Percentiles rank a stretch among this genome's conserved stretches.
Evolutionary conservation across 2,113 vertebrate species (phyloP).

Genomic region (Irena cyanogastra): DNA sequence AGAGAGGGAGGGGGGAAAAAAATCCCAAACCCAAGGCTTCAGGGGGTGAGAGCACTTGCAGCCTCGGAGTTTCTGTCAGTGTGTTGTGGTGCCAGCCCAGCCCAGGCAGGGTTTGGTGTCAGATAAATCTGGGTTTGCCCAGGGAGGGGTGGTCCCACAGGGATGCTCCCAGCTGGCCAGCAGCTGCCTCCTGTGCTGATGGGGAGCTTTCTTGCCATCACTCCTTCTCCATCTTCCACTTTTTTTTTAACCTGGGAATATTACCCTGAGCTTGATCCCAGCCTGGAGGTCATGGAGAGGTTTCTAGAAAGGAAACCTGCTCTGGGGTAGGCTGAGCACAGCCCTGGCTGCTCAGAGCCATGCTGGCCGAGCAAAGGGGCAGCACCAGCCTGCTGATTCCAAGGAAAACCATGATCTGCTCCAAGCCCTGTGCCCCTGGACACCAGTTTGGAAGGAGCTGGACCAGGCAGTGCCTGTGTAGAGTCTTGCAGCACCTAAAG

Average conservation of each 20-base stretch:
- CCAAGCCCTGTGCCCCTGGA: not conserved
- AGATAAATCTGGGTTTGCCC: not conserved
- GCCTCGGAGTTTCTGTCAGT: not conserved
- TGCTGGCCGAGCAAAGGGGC: not conserved
- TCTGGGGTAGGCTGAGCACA: not conserved
- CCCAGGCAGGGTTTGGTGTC: not conserved
- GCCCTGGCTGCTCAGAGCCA: rapidly evolving
- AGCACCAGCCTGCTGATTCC: rapidly evolving
- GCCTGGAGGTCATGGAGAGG: not conserved
- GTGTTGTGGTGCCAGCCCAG: not conserved
- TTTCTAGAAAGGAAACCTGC: not conserved
- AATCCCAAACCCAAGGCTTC: not conserved
- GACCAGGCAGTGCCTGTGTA: not conserved
- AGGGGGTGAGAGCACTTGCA: not conserved
- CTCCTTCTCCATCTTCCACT: not conserved
- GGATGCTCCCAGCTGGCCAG: not conserved
- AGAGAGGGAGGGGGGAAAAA: rapidly evolving
- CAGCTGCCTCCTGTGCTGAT: rapidly evolving
- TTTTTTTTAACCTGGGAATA: not conserved
- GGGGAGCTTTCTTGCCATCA: not conserved
- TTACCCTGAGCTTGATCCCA: not conserved
- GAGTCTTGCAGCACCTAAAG: not conserved
- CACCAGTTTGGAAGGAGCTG: not conserved
- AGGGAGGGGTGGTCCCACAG: not conserved
- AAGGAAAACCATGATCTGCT: rapidly evolving